Conservation (phyloP, 1,140 invertebrate species). For the Oryctes rhinoceros region DNA sequence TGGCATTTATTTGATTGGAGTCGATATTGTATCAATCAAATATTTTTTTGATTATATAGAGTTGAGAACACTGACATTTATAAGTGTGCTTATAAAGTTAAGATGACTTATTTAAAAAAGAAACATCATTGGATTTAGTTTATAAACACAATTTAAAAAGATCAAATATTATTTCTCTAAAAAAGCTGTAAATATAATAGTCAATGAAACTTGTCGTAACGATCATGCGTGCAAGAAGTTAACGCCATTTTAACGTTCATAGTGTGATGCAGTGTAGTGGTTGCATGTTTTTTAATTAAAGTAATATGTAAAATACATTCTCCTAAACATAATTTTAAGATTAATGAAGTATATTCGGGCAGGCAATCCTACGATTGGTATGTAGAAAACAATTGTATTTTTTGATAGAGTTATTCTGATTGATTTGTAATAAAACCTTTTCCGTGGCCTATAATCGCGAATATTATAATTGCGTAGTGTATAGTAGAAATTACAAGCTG, state of each 20-base stretch:
- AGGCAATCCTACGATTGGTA: conserved; percentile 16
- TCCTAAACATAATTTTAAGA: neutral
- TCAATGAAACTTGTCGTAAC: neutral
- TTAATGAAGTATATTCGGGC: conserved; percentile 6
- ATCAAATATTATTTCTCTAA: neutral
- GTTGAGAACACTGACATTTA: conserved; percentile 36
- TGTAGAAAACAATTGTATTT: conserved; percentile 38
- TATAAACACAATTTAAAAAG: neutral
- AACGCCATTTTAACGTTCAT: conserved; percentile 40
- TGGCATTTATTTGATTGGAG: neutral
- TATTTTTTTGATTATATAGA: neutral
- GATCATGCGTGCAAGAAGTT: conserved; percentile 36
- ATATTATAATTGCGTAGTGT: conserved; percentile 6
- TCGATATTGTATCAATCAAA: neutral
- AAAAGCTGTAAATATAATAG: neutral
- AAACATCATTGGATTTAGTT: neutral
- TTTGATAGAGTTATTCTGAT: conserved; percentile 35
- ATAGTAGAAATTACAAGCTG: neutral
- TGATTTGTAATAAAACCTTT: conserved; percentile 30
- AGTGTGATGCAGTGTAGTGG: neutral
- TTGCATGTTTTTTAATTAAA: conserved; percentile 30
- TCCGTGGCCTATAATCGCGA: conserved; percentile 4
- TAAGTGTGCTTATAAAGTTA: conserved; percentile 37
- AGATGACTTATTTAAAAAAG: conserved; percentile 15
- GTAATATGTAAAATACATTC: conserved; percentile 13